Percentiles rank a stretch among this genome's conserved stretches.
Conservation (phyloP, 2,888 invertebrate species). For the Protodeltote pygarga region DNA sequence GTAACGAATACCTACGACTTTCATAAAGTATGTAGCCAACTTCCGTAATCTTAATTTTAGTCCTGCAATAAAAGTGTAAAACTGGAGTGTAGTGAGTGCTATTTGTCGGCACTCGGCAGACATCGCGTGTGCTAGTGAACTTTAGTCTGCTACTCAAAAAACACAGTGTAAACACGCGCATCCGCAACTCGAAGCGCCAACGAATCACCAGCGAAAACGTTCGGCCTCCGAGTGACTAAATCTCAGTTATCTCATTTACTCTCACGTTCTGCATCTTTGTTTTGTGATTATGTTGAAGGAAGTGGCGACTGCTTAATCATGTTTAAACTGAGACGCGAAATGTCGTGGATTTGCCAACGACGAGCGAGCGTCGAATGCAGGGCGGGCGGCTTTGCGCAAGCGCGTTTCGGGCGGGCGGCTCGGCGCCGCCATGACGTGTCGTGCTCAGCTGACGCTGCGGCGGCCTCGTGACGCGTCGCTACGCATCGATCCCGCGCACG, state of each 20-base stretch:
- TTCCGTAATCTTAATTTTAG: constrained; percentile 47
- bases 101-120: constrained; percentile 46
- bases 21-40: constrained; percentile 32
- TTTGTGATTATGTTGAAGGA: constrained; percentile 19
- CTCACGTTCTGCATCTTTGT: constrained; percentile 26
- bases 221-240: constrained; percentile 32
- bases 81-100: constrained; percentile 37
- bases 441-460: constrained; percentile 78
- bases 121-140: constrained; percentile 45
- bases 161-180: constrained; percentile 36
- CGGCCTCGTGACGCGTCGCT: constrained; percentile 71
- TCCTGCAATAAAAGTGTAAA: constrained; percentile 44
- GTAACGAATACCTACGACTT: constrained; percentile 25
- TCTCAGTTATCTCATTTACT: constrained; percentile 28
- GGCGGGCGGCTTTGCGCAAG: constrained; percentile 73
- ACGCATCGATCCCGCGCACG: constrained; percentile 71
- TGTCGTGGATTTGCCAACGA: constrained; percentile 39
- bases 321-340: constrained; percentile 27
- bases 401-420: constrained; percentile 67
- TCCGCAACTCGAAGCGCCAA: constrained; percentile 30
- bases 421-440: constrained; percentile 74
- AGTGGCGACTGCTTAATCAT: constrained; percentile 25
- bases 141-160: constrained; percentile 39
- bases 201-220: constrained; percentile 42
- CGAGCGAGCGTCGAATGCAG: constrained; percentile 46